Percentiles rank a stretch among this genome's conserved stretches.
phyloP scores from a whole-genome alignment of 2,888 invertebrate species.

The Eucera pruinosa region DNA sequence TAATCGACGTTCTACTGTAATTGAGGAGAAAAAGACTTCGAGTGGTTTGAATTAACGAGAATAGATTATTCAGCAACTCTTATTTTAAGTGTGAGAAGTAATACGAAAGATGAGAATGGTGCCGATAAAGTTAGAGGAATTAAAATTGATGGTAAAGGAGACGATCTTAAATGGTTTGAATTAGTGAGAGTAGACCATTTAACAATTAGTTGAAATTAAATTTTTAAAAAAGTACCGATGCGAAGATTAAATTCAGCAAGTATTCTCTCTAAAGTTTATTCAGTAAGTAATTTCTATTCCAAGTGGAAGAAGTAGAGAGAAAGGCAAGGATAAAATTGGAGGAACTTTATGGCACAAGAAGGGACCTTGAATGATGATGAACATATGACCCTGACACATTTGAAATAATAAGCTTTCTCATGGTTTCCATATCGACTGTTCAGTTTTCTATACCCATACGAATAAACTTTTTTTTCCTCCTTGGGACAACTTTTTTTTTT shows the following conservation, averaged over 20 bases:
- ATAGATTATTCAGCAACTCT: too few relatives aligned
- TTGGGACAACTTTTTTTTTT: slow-evolving; percentile 34
- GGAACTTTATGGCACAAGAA: slow-evolving; percentile 4
- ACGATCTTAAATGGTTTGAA: too few relatives aligned
- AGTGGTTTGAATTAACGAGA: too few relatives aligned
- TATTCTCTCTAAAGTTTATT: not conserved
- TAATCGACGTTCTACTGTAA: too few relatives aligned
- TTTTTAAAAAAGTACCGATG: too few relatives aligned
- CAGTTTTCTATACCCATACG: slow-evolving; percentile 28
- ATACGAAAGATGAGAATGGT: not conserved
- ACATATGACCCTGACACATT: slow-evolving; percentile 29
- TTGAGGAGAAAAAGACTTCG: too few relatives aligned
- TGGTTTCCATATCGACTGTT: slow-evolving; percentile 30
- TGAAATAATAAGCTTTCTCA: slow-evolving; percentile 34
- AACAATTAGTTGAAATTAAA: too few relatives aligned
- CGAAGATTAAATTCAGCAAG: too few relatives aligned
- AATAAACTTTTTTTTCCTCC: slow-evolving; percentile 20
- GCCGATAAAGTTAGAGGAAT: too few relatives aligned
- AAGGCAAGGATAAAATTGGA: not conserved
- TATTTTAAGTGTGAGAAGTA: not conserved
- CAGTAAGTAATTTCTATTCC: not conserved
- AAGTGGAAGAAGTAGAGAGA: not conserved
- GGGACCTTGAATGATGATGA: slow-evolving; percentile 33
- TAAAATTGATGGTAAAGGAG: too few relatives aligned
- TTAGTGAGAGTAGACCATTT: too few relatives aligned